phyloP scores from a whole-genome alignment of 2,888 invertebrate species.

The Heteropelma amictum region DNA sequence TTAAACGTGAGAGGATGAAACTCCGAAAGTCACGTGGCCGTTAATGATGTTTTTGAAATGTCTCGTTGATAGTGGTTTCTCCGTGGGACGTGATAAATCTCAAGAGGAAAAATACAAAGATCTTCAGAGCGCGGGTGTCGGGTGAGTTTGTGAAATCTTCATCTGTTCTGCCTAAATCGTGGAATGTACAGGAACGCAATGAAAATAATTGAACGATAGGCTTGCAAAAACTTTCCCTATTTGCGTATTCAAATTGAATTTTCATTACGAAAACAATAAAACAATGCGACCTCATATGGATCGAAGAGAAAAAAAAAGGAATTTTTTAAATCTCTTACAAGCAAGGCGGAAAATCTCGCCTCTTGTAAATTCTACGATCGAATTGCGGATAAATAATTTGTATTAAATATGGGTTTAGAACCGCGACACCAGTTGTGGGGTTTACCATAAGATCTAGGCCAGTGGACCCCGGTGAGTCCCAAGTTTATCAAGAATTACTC shows the following conservation, averaged over 20 bases:
- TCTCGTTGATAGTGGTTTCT: constrained; percentile 86
- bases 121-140: constrained; percentile 80
- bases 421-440: constrained; percentile 74
- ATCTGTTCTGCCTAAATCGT: not conserved
- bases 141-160: constrained; percentile 67
- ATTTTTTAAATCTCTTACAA: not conserved
- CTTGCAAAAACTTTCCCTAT: not conserved
- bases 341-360: not conserved
- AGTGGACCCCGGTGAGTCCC: constrained; percentile 75
- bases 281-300: too few species aligned
- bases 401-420: constrained; percentile 68
- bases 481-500: constrained; percentile 77
- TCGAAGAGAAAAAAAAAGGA: not conserved
- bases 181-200: not conserved
- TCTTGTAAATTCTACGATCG: not conserved
- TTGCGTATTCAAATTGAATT: not conserved
- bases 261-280: not conserved
- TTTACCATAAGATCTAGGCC: constrained; percentile 77
- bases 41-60: constrained; percentile 37
- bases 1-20: too few species aligned
- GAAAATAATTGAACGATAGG: not conserved
- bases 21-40: too few species aligned
- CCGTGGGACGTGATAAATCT: constrained; percentile 86
- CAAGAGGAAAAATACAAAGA: constrained; percentile 93
- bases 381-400: constrained; percentile 32